Conservation (phyloP, 2,888 invertebrate species). For the Rhogogaster chlorosoma region DNA sequence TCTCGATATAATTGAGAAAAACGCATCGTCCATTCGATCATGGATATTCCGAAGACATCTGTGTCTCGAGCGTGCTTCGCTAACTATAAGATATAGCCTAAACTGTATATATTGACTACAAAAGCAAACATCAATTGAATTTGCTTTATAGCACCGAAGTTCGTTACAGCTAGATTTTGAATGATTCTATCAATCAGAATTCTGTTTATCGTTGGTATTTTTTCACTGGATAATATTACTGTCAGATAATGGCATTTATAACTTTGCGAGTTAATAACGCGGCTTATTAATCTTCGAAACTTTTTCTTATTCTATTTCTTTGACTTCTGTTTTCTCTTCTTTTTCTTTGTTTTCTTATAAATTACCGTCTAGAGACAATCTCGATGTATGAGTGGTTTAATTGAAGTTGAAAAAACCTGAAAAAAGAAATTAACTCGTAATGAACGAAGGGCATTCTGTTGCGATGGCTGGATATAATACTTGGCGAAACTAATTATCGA, state of each 20-base stretch:
- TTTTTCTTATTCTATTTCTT: neutral
- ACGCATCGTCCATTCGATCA: too few relatives aligned
- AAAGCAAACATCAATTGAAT: too few relatives aligned
- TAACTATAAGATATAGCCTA: too few relatives aligned
- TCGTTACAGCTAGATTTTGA: neutral
- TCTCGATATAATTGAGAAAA: too few relatives aligned
- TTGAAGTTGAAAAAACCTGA: neutral
- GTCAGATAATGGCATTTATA: neutral
- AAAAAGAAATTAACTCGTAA: conserved; percentile 1
- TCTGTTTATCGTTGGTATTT: neutral
- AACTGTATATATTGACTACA: too few relatives aligned
- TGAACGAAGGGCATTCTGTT: neutral
- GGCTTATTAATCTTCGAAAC: conserved; percentile 23
- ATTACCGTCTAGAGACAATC: conserved; percentile 2
- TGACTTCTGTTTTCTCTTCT: neutral
- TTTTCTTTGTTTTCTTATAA: neutral
- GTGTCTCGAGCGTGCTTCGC: too few relatives aligned
- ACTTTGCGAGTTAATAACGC: conserved; percentile 15
- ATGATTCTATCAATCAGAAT: neutral
- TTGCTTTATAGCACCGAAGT: too few relatives aligned
- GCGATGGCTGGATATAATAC: neutral
- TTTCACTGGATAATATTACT: neutral
- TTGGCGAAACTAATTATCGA: conserved; percentile 28
- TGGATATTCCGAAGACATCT: too few relatives aligned
- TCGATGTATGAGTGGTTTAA: neutral